Evolutionary conservation across 1,140 invertebrate species (phyloP), one percentile per base, ranked within the genome.

Genomic region (Rhagoletis pomonella): DNA sequence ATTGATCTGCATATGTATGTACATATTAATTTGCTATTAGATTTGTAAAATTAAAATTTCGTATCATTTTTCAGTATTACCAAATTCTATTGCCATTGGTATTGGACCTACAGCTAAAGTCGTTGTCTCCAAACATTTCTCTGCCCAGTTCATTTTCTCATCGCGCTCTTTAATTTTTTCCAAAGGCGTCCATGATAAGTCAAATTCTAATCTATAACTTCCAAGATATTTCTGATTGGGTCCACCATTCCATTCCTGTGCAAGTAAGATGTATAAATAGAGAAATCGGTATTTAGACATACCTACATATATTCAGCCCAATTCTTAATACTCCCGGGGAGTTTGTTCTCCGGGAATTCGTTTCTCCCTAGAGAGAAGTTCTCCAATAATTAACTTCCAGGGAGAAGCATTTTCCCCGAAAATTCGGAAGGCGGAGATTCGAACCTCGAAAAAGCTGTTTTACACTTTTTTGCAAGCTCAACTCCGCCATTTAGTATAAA

Each of bases 181-280:
- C 86, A 94, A 85, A 3, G 95, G 94, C 9, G 96, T 97, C 96
- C 96, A 97, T 12, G 95, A 95, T 87, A 94, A 93, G 92, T 97
- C 96, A 67, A 94, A 92, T 90, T 97, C 96, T 44, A 97, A 91
- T 90, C 95, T 94, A 89, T 94, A 97, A 59, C 95, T 95, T 42
- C 96, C 96, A 73, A 96, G 93, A 89, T 94, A 96, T 47, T 92
- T 91, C 89, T 96, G 95, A n/a, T 95, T 93, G 17, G 90, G 87
- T 29, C 93, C 94, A 91, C 93, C 89, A 64, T 94, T 95, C 96
- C 96, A 96, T 91, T 96, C 96, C 95, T 96, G 88, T 39, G 93
- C 1, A 62, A 9, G 62, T 14, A 59, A 85, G n/a, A 39, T 91
- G 50, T 55, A 55, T 81, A 86, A 86, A n/a, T 42, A 73, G 10